Percentiles rank a stretch among this genome's conserved stretches.
Evolutionary conservation across 2,113 vertebrate genomes (phyloP).

Genomic region (Indicator indicator): DNA sequence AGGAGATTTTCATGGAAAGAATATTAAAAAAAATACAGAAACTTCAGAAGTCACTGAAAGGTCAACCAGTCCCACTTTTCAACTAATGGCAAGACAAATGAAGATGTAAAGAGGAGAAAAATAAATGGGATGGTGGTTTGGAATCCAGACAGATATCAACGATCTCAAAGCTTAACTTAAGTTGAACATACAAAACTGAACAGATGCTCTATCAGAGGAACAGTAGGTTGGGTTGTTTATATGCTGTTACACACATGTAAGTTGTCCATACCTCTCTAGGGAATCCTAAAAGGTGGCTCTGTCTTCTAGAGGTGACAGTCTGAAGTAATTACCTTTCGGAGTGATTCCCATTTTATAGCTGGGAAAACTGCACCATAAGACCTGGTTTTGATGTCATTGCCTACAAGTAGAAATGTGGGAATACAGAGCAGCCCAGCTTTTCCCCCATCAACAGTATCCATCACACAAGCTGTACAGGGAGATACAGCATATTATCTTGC

Average conservation of each 20-base stretch:
- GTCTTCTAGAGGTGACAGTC: background rate
- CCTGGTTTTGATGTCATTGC: background rate
- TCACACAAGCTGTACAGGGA: background rate
- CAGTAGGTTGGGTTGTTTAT: background rate
- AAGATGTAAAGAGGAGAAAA: background rate
- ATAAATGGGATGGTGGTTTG: background rate
- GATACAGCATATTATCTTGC: background rate
- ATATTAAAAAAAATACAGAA: background rate
- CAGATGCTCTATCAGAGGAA: background rate
- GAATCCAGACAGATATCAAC: background rate
- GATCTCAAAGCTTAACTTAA: background rate
- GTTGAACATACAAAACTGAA: background rate
- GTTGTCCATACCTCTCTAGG: background rate
- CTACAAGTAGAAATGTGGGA: background rate
- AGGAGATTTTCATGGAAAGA: background rate
- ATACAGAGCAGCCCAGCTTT: background rate
- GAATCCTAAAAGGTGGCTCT: background rate
- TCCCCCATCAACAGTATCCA: background rate
- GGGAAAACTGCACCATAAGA: background rate
- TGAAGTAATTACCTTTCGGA: background rate
- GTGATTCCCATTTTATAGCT: background rate
- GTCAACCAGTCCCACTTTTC: background rate
- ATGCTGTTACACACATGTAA: background rate
- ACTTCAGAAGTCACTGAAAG: background rate
- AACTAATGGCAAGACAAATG: background rate